Percentiles rank a stretch among this genome's conserved stretches.
phyloP scores from a whole-genome alignment of 2,888 invertebrate genomes.

The Drosophila putrida region DNA sequence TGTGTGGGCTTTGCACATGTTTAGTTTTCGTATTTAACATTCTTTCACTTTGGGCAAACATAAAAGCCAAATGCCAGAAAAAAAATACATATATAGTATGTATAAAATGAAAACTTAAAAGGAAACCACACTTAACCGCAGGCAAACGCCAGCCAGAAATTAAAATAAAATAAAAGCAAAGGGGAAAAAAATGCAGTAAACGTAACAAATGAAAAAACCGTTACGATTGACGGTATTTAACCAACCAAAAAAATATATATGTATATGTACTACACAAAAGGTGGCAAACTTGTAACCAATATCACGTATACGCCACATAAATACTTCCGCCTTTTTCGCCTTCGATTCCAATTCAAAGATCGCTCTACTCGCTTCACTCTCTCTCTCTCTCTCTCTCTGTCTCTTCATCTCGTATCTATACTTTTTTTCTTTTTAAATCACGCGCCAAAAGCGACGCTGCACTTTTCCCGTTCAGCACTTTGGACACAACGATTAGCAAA shows the following conservation, averaged over 20 bases:
- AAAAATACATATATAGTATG: background rate
- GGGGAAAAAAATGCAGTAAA: constrained; percentile 14
- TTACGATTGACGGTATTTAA: constrained; percentile 13
- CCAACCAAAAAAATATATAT: constrained; percentile 9
- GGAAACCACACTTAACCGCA: constrained; percentile 25
- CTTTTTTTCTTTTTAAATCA: constrained; percentile 39
- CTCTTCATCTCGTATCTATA: no score
- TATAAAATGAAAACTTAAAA: constrained; percentile 9
- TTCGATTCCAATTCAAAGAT: constrained; percentile 44
- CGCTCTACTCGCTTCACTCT: background rate
- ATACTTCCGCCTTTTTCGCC: constrained; percentile 7
- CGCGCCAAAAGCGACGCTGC: constrained; percentile 59
- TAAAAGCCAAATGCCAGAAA: constrained; percentile 8
- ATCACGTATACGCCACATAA: constrained; percentile 35
- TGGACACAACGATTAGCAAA: constrained; percentile 76
- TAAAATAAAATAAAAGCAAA: background rate
- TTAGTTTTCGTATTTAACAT: constrained; percentile 13
- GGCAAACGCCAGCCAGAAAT: background rate
- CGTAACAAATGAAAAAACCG: constrained; percentile 10
- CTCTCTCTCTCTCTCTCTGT: background rate
- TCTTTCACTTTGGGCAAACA: no score
- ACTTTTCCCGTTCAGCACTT: constrained; percentile 50
- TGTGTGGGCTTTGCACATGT: constrained; percentile 1
- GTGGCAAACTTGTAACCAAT: constrained; percentile 21
- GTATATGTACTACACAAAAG: background rate